phyloP scores from a whole-genome alignment of 2,888 invertebrate genomes.

The Beris chalybata region DNA sequence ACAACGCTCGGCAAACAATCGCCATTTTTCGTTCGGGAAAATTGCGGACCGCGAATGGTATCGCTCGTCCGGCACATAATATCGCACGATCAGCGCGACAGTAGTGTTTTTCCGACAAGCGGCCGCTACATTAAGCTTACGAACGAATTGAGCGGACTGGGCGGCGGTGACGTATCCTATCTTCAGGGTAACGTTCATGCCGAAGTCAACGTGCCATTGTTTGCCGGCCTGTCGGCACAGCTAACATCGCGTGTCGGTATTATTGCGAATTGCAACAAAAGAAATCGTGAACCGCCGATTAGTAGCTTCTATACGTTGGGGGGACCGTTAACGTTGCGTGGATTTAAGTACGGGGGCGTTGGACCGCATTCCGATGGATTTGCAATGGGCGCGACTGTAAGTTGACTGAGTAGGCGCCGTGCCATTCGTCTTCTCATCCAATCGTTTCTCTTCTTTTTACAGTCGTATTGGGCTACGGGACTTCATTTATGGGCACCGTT shows the following conservation, averaged over 20 bases:
- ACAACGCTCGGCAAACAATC: slow-evolving; percentile 71
- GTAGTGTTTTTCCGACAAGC: slow-evolving; percentile 73
- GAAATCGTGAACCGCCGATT: slow-evolving; percentile 48
- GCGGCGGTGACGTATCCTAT: slow-evolving; percentile 89
- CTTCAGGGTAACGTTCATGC: slow-evolving; percentile 77
- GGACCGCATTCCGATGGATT: slow-evolving; percentile 82
- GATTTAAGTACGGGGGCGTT: slow-evolving; percentile 84
- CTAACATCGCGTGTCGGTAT: slow-evolving; percentile 51
- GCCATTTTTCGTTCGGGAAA: slow-evolving; percentile 85
- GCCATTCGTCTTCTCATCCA: not conserved
- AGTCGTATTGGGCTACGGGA: slow-evolving; percentile 84
- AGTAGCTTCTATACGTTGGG: slow-evolving; percentile 61
- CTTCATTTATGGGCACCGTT: slow-evolving; percentile 88
- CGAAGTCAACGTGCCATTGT: slow-evolving; percentile 69
- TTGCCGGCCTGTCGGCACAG: slow-evolving; percentile 55
- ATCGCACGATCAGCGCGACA: slow-evolving; percentile 78
- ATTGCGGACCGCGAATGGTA: slow-evolving; percentile 81
- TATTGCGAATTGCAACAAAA: slow-evolving; percentile 48
- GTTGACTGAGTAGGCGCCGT: slow-evolving; percentile 19
- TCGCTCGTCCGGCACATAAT: slow-evolving; percentile 82
- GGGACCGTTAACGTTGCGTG: slow-evolving; percentile 85
- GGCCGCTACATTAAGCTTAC: slow-evolving; percentile 73
- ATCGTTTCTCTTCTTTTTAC: slow-evolving; percentile 37
- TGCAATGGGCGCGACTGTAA: slow-evolving; percentile 67
- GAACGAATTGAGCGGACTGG: slow-evolving; percentile 82